Percentiles rank a stretch among this genome's conserved stretches.
Evolutionary conservation across 2,888 invertebrate species (phyloP).

Genomic region (Catocala sponsa): DNA sequence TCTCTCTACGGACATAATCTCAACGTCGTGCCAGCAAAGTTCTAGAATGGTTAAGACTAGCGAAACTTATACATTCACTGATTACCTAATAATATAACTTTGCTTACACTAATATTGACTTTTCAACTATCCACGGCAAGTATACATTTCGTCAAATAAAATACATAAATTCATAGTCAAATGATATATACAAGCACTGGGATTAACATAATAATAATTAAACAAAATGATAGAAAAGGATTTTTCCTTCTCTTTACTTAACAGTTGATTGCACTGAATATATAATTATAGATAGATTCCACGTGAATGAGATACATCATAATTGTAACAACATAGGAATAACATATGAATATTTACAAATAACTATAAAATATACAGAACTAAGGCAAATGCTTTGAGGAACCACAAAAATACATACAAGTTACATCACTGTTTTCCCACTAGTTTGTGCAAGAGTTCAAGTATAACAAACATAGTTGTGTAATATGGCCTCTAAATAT

Average conservation of each 20-base stretch:
- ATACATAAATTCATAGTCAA: conserved; percentile 35
- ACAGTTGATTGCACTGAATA: conserved; percentile 49
- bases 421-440: conserved; percentile 38
- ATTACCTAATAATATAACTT: conserved; percentile 42
- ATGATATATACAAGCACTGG: conserved; percentile 40
- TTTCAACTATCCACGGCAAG: conserved; percentile 53
- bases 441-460: conserved; percentile 32
- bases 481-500: conserved; percentile 42
- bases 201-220: conserved; percentile 25
- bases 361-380: conserved; percentile 51
- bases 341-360: conserved; percentile 48
- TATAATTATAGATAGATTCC: conserved; percentile 44
- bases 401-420: conserved; percentile 69
- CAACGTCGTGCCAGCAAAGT: conserved; percentile 18
- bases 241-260: conserved; percentile 16
- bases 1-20: conserved; percentile 15
- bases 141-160: conserved; percentile 41
- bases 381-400: conserved; percentile 82
- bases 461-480: conserved; percentile 27
- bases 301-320: conserved; percentile 46
- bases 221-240: conserved; percentile 16
- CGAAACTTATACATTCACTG: conserved; percentile 48
- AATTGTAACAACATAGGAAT: conserved; percentile 31
- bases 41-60: conserved; percentile 56
- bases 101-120: conserved; percentile 55